Percentiles rank a stretch among this genome's conserved stretches.
These are phyloP conservation scores for Plecotus auritus DNA, from an alignment of 2,113 vertebrate species.

Conservation along the genomic window DNA sequence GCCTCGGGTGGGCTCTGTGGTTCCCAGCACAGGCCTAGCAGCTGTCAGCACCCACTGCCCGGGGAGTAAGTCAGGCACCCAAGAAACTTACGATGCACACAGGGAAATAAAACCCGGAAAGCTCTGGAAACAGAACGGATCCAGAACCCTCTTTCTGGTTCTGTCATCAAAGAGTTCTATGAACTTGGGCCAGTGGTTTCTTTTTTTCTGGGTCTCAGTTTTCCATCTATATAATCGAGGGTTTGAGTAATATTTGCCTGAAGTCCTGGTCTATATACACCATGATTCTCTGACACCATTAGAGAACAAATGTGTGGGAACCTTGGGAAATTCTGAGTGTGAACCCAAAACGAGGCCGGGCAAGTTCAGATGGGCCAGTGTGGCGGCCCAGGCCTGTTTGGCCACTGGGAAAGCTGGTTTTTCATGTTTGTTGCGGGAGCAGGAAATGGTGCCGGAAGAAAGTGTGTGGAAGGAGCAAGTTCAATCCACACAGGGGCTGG, in stretches of 20 bases:
- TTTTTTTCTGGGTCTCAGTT: neutral
- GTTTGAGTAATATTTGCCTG: neutral
- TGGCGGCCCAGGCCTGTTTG: neutral
- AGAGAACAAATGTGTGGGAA: neutral
- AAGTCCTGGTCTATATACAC: neutral
- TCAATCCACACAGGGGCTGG: neutral
- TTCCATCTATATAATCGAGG: neutral
- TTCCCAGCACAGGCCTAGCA: neutral
- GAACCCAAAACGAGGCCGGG: neutral
- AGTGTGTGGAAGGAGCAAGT: neutral
- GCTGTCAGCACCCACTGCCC: neutral
- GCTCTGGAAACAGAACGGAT: neutral
- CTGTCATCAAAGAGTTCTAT: neutral
- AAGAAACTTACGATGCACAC: rapidly evolving
- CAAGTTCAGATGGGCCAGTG: neutral
- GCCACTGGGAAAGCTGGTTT: neutral
- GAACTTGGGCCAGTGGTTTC: neutral
- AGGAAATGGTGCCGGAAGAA: neutral
- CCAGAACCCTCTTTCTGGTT: neutral
- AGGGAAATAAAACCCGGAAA: neutral
- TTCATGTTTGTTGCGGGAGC: neutral
- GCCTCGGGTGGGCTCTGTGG: too few species aligned
- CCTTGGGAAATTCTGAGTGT: neutral
- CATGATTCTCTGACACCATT: neutral
- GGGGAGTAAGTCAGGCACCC: neutral